Percentiles rank a stretch among this genome's conserved stretches.
phyloP scores from a whole-genome alignment of 2,888 invertebrate genomes.

The Drosophila mulleri region DNA sequence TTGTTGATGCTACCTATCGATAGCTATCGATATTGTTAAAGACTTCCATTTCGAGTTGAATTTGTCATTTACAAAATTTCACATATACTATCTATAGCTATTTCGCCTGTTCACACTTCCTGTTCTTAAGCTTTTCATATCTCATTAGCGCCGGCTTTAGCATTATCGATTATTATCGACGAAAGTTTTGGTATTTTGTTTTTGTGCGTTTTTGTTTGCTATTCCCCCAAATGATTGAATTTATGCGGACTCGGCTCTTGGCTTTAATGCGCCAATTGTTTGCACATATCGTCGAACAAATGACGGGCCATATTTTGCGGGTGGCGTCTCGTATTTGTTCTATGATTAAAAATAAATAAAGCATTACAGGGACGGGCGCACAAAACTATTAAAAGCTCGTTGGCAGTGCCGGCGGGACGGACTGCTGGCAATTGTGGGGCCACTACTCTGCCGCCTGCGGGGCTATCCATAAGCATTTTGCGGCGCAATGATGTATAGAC shows the following conservation, averaged over 20 bases:
- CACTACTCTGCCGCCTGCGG: conserved; percentile 16
- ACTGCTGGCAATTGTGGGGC: conserved; percentile 9
- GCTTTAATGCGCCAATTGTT: conserved; percentile 78
- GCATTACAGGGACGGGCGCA: conserved; percentile 66
- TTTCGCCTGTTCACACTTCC: background rate
- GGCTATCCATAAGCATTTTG: conserved; percentile 70
- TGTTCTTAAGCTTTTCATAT: background rate
- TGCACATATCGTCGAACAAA: conserved; percentile 74
- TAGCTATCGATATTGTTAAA: background rate
- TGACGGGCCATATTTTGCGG: conserved; percentile 70
- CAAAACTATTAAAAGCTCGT: conserved; percentile 74
- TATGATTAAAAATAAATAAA: conserved; percentile 80
- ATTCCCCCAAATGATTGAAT: conserved; percentile 27
- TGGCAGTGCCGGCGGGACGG: conserved; percentile 15
- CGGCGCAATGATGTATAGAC: conserved; percentile 77
- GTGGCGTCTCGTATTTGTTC: conserved; percentile 70
- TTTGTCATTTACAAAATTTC: background rate
- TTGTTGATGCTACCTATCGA: background rate
- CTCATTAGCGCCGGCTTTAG: background rate
- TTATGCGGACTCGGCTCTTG: conserved; percentile 43
- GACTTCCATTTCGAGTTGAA: background rate
- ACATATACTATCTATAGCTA: background rate
- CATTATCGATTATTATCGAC: conserved; percentile 28
- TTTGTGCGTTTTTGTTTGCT: background rate
- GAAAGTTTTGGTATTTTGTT: background rate